Conservation (phyloP, 2,888 invertebrate genomes). For the Clistopyga incitator region DNA sequence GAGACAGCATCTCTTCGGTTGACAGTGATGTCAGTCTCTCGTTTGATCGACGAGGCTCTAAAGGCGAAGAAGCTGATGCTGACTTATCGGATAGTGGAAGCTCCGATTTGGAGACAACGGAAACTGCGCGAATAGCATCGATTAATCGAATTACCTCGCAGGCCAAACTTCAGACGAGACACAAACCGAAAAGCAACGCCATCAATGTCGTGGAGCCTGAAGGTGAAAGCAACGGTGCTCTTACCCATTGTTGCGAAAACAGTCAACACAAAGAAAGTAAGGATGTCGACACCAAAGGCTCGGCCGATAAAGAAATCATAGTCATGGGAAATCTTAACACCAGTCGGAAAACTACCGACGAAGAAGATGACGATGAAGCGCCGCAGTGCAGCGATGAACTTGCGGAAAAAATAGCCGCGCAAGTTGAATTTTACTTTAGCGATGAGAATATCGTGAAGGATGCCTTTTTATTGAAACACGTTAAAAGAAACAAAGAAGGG, state of each 20-base stretch:
- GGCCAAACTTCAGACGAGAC: constrained; percentile 43
- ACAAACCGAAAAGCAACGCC: constrained; percentile 41
- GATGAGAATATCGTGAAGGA: constrained; percentile 98
- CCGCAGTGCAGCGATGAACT: constrained; percentile 90
- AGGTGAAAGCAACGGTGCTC: constrained; percentile 4
- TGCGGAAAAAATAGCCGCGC: constrained; percentile 91
- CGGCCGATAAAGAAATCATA: constrained; percentile 1
- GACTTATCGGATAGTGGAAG: constrained; percentile 88
- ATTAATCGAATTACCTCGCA: constrained; percentile 48
- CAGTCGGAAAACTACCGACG: constrained; percentile 78
- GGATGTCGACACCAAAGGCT: not conserved
- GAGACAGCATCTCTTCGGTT: constrained; percentile 87
- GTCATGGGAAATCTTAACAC: not conserved
- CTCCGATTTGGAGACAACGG: constrained; percentile 87
- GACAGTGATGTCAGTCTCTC: constrained; percentile 87
- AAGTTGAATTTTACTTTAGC: constrained; percentile 98
- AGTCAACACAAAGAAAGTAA: not conserved
- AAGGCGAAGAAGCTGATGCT: constrained; percentile 88
- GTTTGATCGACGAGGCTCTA: constrained; percentile 85
- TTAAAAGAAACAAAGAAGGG: constrained; percentile 97
- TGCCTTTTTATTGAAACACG: constrained; percentile 97
- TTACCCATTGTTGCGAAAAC: not conserved
- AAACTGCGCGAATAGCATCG: constrained; percentile 42
- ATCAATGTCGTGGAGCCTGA: not conserved
- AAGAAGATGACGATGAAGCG: constrained; percentile 77